Evolutionary conservation across 2,888 invertebrate genomes (phyloP).

Genomic region (Phania funesta): DNA sequence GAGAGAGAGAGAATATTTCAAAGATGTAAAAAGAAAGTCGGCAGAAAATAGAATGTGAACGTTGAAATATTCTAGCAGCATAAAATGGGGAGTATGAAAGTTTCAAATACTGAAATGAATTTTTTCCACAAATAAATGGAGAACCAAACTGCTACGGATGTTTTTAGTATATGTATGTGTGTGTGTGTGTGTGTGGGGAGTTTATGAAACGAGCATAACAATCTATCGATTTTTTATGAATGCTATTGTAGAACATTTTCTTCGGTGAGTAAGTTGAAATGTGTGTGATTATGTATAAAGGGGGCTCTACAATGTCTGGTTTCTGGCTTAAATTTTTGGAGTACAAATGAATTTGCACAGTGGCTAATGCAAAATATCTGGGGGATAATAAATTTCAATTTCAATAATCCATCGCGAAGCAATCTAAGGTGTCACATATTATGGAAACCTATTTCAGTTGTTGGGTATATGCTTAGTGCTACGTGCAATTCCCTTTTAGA

Average conservation of each 20-base stretch:
- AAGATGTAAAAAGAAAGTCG: slow-evolving; percentile 20
- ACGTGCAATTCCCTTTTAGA: too few relatives aligned
- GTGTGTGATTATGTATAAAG: background rate
- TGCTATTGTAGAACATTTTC: background rate
- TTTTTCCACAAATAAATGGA: background rate
- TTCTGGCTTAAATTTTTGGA: slow-evolving; percentile 40
- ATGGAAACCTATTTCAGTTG: too few relatives aligned
- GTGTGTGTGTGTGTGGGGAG: background rate
- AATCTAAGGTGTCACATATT: too few relatives aligned
- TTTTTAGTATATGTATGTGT: background rate
- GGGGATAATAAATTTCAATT: too few relatives aligned
- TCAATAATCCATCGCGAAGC: too few relatives aligned
- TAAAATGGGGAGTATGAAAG: slow-evolving; percentile 33
- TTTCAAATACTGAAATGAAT: background rate
- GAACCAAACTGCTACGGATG: background rate
- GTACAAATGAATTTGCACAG: slow-evolving; percentile 5
- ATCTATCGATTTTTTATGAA: slow-evolving; percentile 50
- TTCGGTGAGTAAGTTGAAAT: background rate
- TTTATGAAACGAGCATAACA: slow-evolving; percentile 26
- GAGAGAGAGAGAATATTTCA: background rate
- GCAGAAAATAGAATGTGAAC: slow-evolving; percentile 27
- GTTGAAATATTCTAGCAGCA: slow-evolving; percentile 19
- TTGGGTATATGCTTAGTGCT: too few relatives aligned
- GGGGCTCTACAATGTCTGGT: slow-evolving; percentile 36
- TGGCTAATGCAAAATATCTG: background rate